Evolutionary conservation across 2,797 vertebrate genomes (phyloP).

Genomic region (Schizothorax lantsangensis): DNA sequence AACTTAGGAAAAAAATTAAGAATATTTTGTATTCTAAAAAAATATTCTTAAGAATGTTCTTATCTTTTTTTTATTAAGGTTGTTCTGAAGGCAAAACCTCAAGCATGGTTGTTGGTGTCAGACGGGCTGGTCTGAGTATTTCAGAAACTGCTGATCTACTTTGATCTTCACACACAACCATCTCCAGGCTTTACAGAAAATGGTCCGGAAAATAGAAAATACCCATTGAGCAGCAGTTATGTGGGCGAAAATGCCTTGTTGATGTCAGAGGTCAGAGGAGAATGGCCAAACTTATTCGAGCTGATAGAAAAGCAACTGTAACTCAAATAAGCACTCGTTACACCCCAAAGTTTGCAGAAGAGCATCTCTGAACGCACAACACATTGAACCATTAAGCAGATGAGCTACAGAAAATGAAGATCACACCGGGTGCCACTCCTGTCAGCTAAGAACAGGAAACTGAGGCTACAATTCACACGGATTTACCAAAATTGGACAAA

Average conservation of each 20-base stretch:
- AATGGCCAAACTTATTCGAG: neutral
- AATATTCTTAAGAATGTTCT: too few species aligned
- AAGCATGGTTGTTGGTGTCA: neutral
- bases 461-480: neutral
- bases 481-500: neutral
- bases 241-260: neutral
- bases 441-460: neutral
- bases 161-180: neutral
- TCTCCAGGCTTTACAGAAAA: neutral
- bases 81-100: too few species aligned
- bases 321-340: neutral
- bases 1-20: too few species aligned
- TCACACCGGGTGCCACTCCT: neutral
- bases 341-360: neutral
- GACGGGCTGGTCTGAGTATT: neutral
- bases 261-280: neutral
- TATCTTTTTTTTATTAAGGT: too few species aligned
- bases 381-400: neutral
- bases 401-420: neutral
- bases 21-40: too few species aligned
- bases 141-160: neutral
- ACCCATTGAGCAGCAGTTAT: neutral
- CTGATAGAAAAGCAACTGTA: neutral
- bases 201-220: neutral
- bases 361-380: neutral